A percentile compares a stretch with the other conserved stretches of the same genome.
Conservation (phyloP, 2,888 invertebrate species). For the Sarcophaga subvicina region DNA sequence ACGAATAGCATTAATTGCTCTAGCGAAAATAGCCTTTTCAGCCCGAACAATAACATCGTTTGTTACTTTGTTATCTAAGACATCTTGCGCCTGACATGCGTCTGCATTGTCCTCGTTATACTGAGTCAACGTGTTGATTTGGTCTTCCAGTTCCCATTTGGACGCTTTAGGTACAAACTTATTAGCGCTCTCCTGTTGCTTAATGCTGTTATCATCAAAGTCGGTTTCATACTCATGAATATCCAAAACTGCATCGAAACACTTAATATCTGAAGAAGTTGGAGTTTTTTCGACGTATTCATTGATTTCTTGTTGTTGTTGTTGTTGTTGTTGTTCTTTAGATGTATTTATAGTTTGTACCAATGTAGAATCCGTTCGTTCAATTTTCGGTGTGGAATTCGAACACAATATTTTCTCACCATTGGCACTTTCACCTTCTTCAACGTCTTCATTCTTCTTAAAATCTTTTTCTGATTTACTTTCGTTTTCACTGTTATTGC, state of each 20-base stretch:
- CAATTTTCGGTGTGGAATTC: slow-evolving; percentile 48
- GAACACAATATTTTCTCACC: slow-evolving; percentile 35
- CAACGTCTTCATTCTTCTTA: slow-evolving; percentile 55
- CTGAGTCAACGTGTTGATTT: slow-evolving; percentile 84
- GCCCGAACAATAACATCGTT: slow-evolving; percentile 94
- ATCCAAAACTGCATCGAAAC: slow-evolving; percentile 76
- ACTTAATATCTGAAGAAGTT: slow-evolving; percentile 72
- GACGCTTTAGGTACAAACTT: slow-evolving; percentile 87
- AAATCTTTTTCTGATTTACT: slow-evolving; percentile 64
- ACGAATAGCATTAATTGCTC: slow-evolving; percentile 91
- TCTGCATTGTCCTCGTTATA: slow-evolving; percentile 82
- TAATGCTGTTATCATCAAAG: slow-evolving; percentile 72
- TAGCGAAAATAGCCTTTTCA: slow-evolving; percentile 95
- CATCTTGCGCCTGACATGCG: slow-evolving; percentile 68
- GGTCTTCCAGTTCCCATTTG: slow-evolving; percentile 96
- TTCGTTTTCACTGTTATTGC: slow-evolving; percentile 28
- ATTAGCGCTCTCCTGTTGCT: slow-evolving; percentile 59
- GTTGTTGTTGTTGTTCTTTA: slow-evolving; percentile 19
- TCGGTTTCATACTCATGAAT: slow-evolving; percentile 77
- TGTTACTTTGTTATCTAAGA: slow-evolving; percentile 86
- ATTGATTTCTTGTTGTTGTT: slow-evolving; percentile 4
- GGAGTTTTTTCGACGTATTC: slow-evolving; percentile 59
- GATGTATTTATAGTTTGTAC: slow-evolving; percentile 20
- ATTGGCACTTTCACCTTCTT: slow-evolving; percentile 28
- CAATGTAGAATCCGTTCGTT: slow-evolving; percentile 23